Conservation (phyloP, 2,113 vertebrate species). For the Sturnira hondurensis region DNA sequence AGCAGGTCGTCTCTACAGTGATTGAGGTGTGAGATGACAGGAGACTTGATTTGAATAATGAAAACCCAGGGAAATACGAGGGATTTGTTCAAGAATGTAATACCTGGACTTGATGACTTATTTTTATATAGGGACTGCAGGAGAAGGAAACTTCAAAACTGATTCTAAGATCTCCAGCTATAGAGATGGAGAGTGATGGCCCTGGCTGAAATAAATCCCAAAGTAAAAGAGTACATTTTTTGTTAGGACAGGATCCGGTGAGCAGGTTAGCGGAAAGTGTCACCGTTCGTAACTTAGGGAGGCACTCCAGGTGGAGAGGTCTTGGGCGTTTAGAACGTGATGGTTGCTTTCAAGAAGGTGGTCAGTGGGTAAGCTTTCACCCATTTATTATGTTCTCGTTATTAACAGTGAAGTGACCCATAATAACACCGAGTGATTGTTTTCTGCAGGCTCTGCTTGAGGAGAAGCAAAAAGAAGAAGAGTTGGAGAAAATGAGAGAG, state of each 20-base stretch:
- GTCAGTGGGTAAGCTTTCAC: not conserved
- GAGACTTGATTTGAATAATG: not conserved
- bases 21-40: not conserved
- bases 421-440: slow-evolving; percentile 36
- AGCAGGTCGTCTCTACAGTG: not conserved
- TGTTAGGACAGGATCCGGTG: not conserved
- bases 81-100: not conserved
- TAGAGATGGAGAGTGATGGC: not conserved
- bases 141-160: not conserved
- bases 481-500: slow-evolving; percentile 89
- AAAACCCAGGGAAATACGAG: not conserved
- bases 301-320: not conserved
- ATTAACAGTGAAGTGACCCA: not conserved
- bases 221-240: not conserved
- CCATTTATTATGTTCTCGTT: not conserved
- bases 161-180: not conserved
- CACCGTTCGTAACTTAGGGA: not conserved
- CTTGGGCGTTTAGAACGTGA: not conserved
- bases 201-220: not conserved
- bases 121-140: not conserved
- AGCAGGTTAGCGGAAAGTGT: not conserved
- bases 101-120: not conserved
- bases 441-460: slow-evolving; percentile 86
- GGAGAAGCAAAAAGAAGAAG: slow-evolving; percentile 91
- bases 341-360: not conserved